phyloP scores from a whole-genome alignment of 2,113 vertebrate species.

The Oryzias curvinotus region DNA sequence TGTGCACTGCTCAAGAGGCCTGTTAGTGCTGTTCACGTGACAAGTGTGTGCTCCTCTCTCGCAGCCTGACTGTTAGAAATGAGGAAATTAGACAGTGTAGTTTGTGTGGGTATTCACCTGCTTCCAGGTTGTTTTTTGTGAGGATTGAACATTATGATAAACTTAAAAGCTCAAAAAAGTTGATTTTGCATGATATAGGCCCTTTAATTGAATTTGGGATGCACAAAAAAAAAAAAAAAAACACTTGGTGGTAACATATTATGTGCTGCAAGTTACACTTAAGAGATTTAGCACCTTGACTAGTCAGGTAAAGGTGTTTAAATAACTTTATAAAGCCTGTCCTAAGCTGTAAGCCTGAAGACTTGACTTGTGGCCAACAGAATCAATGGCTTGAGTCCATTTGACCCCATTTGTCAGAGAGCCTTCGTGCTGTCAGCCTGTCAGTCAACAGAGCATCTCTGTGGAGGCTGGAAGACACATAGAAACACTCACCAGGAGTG shows the following conservation, averaged over 20 bases:
- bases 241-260: background rate
- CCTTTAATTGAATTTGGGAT: background rate
- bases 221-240: background rate
- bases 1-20: no score
- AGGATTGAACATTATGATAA: no score
- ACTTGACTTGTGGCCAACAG: constrained; percentile 49
- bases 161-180: no score
- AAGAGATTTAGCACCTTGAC: constrained; percentile 19
- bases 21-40: no score
- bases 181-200: no score
- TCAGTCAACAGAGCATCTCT: constrained; percentile 37
- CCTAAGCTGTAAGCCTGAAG: constrained; percentile 52
- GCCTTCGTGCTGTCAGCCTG: constrained; percentile 54
- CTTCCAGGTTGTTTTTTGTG: no score
- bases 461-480: background rate
- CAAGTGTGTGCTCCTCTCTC: no score
- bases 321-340: constrained; percentile 49
- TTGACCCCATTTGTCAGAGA: constrained; percentile 68
- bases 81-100: no score
- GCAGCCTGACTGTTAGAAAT: no score
- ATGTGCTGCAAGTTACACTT: background rate
- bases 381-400: constrained; percentile 62
- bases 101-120: no score
- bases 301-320: constrained; percentile 44
- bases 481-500: background rate